Percentiles rank a stretch among this genome's conserved stretches.
Evolutionary conservation across 2,888 invertebrate genomes (phyloP).

Genomic region (Noctua fimbriata): DNA sequence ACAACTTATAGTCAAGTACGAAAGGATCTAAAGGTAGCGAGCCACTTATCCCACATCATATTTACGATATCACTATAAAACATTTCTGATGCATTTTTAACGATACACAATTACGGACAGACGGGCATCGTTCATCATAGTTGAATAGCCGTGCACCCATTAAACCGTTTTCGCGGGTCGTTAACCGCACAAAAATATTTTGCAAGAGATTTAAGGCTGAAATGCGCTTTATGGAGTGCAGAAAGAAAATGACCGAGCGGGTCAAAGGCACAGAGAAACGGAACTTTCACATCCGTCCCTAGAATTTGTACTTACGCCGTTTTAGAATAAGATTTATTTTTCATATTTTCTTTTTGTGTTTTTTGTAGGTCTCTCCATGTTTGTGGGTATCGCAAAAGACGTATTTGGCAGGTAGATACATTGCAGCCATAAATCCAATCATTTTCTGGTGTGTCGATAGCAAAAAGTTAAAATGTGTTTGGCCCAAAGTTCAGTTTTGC

Average conservation of each 20-base stretch:
- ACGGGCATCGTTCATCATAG: conserved; percentile 52
- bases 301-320: not conserved
- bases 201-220: conserved; percentile 43
- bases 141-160: conserved; percentile 52
- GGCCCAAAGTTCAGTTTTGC: not conserved
- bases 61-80: conserved; percentile 6
- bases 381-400: not conserved
- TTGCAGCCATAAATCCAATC: not conserved
- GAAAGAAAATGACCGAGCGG: conserved; percentile 34
- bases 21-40: not conserved
- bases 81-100: conserved; percentile 61
- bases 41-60: conserved; percentile 5
- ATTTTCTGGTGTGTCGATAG: not conserved
- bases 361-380: no score
- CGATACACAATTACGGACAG: conserved; percentile 42
- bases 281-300: conserved; percentile 10
- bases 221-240: conserved; percentile 37
- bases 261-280: conserved; percentile 25
- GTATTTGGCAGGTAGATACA: not conserved
- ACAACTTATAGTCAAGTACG: not conserved
- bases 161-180: conserved; percentile 56
- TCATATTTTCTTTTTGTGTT: not conserved
- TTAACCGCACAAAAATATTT: conserved; percentile 57
- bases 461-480: rapidly evolving
- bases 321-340: conserved; percentile 7